These are phyloP conservation scores for Meloe dianella DNA, from an alignment of 2,888 invertebrate species.

Conservation along the genomic window DNA sequence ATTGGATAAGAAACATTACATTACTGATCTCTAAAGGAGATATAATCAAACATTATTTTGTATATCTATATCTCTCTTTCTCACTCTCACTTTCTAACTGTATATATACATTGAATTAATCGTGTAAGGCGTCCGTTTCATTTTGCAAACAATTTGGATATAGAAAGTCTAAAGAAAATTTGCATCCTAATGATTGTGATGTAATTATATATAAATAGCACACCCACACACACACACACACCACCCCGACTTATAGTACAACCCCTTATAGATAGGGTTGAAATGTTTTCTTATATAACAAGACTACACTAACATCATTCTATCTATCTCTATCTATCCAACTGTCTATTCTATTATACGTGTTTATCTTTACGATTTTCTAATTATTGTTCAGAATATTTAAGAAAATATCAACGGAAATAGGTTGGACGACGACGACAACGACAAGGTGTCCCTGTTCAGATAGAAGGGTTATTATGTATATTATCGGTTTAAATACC, in stretches of 20 bases:
- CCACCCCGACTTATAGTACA: neutral
- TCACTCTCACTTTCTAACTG: neutral
- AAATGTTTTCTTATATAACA: too few relatives aligned
- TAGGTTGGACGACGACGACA: too few relatives aligned
- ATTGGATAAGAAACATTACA: slow-evolving; percentile 53
- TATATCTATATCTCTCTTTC: slow-evolving; percentile 50
- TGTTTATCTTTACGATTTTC: slow-evolving; percentile 2
- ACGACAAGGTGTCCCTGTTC: neutral
- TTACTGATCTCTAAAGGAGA: slow-evolving; percentile 56
- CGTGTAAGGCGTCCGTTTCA: slow-evolving; percentile 43
- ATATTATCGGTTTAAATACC: slow-evolving; percentile 45
- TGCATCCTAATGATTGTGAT: slow-evolving; percentile 58
- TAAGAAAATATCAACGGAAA: slow-evolving; percentile 1
- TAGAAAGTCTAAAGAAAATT: slow-evolving; percentile 58
- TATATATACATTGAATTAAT: slow-evolving; percentile 1
- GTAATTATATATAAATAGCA: slow-evolving; percentile 52
- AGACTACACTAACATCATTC: too few relatives aligned
- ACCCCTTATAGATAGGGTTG: neutral
- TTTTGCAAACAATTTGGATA: slow-evolving; percentile 55
- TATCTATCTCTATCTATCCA: too few relatives aligned
- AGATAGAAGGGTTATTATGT: slow-evolving; percentile 3
- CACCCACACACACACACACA: neutral
- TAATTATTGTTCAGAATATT: slow-evolving; percentile 5
- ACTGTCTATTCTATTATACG: neutral
- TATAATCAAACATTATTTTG: slow-evolving; percentile 58